A percentile compares a stretch with the other conserved stretches of the same genome.
These are phyloP conservation scores for Drosophila bifasciata DNA, from an alignment of 1,140 invertebrate species.

Conservation along the genomic window DNA sequence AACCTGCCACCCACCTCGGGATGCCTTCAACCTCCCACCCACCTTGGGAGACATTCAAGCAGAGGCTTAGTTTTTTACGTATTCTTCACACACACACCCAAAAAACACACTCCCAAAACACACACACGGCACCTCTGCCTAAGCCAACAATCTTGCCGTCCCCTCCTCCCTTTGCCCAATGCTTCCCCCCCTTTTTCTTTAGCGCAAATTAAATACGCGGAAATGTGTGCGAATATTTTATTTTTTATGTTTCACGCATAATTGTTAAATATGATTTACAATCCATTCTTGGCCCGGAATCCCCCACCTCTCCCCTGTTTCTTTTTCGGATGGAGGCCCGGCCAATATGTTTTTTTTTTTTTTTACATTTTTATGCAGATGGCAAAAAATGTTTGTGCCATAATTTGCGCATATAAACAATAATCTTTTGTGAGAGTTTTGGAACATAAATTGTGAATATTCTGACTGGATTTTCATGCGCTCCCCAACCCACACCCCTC, in stretches of 20 bases:
- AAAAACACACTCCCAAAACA: too few species aligned
- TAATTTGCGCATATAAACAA: slow-evolving; percentile 78
- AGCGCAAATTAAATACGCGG: slow-evolving; percentile 59
- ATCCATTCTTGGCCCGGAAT: slow-evolving; percentile 30
- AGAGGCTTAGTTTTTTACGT: neutral
- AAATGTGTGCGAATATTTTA: slow-evolving; percentile 6
- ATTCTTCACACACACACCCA: too few species aligned
- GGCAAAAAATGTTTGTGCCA: slow-evolving; percentile 34
- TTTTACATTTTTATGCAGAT: slow-evolving; percentile 15
- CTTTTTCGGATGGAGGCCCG: neutral
- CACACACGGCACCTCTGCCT: too few species aligned
- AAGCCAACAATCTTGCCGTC: neutral
- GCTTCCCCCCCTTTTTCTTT: neutral
- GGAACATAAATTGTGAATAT: slow-evolving; percentile 69
- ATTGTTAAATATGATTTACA: slow-evolving; percentile 76
- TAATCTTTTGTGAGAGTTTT: slow-evolving; percentile 72
- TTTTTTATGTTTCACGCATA: slow-evolving; percentile 57
- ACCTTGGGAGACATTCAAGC: too few species aligned
- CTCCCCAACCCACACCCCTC: neutral
- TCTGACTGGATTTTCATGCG: slow-evolving; percentile 8
- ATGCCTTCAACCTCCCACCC: too few species aligned
- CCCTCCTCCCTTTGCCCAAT: neutral
- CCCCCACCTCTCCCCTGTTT: neutral
- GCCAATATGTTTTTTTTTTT: slow-evolving; percentile 73
- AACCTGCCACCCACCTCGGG: too few species aligned